A percentile compares a stretch with the other conserved stretches of the same genome.
Conservation (phyloP, 1,140 invertebrate species). For the Calliopsis andreniformis region DNA sequence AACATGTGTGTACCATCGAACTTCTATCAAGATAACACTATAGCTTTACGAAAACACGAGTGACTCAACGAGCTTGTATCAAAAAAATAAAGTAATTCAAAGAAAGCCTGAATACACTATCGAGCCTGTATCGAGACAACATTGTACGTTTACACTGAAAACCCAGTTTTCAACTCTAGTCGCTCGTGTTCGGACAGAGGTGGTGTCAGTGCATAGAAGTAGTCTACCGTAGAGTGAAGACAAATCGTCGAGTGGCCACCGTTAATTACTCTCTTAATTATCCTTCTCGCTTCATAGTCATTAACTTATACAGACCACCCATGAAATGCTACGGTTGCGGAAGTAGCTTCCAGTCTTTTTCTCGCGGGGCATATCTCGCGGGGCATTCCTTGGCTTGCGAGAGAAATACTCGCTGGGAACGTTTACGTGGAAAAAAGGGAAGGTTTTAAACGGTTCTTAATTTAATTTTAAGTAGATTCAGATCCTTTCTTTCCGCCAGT, state of each 20-base stretch:
- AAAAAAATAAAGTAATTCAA: too few species aligned
- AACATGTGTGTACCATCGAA: too few species aligned
- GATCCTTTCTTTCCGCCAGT: not conserved
- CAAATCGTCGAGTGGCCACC: constrained; percentile 43
- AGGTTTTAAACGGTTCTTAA: constrained; percentile 41
- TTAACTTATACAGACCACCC: constrained; percentile 50
- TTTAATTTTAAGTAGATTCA: constrained; percentile 38
- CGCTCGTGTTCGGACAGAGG: not conserved
- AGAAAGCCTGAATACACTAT: too few species aligned
- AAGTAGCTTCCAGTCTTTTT: constrained; percentile 27
- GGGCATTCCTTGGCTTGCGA: constrained; percentile 5
- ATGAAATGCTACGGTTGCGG: constrained; percentile 31
- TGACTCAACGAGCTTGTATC: too few species aligned
- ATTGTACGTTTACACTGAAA: not conserved
- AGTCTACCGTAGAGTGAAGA: constrained; percentile 36
- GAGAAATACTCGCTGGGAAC: not conserved
- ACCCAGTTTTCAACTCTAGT: constrained; percentile 11
- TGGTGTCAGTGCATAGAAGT: constrained; percentile 35
- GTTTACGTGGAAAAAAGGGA: constrained; percentile 2
- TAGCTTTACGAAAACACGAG: too few species aligned
- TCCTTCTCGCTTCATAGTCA: constrained; percentile 49
- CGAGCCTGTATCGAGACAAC: not conserved
- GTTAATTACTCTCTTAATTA: constrained; percentile 70
- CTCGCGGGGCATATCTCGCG: constrained; percentile 9
- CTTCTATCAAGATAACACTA: too few species aligned